These are phyloP conservation scores for Acropternis orthonyx DNA, from an alignment of 2,797 vertebrate species.

Conservation along the genomic window DNA sequence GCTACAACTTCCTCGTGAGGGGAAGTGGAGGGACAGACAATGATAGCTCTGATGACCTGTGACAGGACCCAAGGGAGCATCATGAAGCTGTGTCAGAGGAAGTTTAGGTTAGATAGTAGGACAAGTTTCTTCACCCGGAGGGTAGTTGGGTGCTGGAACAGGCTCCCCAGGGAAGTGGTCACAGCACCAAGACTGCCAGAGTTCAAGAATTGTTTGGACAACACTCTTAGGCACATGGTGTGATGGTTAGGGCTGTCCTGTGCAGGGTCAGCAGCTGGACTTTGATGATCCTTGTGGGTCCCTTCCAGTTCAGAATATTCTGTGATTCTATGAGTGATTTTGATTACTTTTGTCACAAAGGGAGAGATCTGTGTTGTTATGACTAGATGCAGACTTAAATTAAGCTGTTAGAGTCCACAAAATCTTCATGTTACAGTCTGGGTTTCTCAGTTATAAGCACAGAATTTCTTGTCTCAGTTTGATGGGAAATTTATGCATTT, in stretches of 20 bases:
- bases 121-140: background rate
- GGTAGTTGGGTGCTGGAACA: background rate
- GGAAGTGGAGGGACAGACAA: background rate
- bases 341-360: background rate
- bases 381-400: background rate
- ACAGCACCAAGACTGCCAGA: background rate
- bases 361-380: background rate
- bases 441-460: background rate
- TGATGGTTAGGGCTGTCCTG: background rate
- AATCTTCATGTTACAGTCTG: fast-evolving
- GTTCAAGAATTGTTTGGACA: background rate
- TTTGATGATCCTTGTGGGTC: background rate
- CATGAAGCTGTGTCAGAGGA: background rate
- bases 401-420: background rate
- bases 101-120: background rate
- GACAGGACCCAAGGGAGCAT: background rate
- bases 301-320: background rate
- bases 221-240: background rate
- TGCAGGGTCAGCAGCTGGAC: background rate
- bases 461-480: background rate
- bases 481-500: background rate
- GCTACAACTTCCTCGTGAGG: fast-evolving
- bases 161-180: background rate
- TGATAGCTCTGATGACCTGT: background rate
- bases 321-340: background rate